phyloP scores from a whole-genome alignment of 2,797 vertebrate genomes.

The Emydoidea blandingii region DNA sequence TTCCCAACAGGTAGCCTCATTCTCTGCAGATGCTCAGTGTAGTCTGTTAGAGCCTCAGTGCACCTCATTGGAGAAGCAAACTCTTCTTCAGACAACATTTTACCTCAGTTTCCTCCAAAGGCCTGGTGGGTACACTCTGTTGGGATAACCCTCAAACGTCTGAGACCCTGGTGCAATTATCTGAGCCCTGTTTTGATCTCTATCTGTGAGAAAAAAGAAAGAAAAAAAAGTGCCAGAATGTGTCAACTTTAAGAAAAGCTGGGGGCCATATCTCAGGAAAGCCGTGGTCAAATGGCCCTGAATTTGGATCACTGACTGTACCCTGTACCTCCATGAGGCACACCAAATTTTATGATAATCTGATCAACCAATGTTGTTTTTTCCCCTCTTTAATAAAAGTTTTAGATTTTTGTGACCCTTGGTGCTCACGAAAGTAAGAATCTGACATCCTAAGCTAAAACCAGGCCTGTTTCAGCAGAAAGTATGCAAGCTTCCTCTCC shows the following conservation, averaged over 20 bases:
- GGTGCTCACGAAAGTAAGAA: background rate
- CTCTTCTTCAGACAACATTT: background rate
- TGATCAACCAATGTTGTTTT: background rate
- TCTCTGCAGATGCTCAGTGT: background rate
- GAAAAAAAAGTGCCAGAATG: background rate
- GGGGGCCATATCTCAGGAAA: background rate
- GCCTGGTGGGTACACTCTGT: background rate
- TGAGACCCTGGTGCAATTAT: background rate
- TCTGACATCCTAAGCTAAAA: constrained; percentile 56
- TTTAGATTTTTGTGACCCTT: background rate
- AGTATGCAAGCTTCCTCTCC: constrained; percentile 5
- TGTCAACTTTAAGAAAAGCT: background rate
- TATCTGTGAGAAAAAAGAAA: background rate
- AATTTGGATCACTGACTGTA: background rate
- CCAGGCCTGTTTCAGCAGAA: constrained; percentile 49
- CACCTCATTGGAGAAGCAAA: background rate
- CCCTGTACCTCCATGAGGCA: background rate
- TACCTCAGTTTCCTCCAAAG: background rate
- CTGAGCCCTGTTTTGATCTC: background rate
- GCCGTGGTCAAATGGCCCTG: background rate
- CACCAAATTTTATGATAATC: background rate
- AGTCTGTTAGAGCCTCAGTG: background rate
- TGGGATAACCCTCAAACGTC: background rate
- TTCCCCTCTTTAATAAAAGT: background rate
- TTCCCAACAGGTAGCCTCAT: background rate